Percentiles rank a stretch among this genome's conserved stretches.
Conservation (phyloP, 2,797 vertebrate species). For the Cyprinella venusta region DNA sequence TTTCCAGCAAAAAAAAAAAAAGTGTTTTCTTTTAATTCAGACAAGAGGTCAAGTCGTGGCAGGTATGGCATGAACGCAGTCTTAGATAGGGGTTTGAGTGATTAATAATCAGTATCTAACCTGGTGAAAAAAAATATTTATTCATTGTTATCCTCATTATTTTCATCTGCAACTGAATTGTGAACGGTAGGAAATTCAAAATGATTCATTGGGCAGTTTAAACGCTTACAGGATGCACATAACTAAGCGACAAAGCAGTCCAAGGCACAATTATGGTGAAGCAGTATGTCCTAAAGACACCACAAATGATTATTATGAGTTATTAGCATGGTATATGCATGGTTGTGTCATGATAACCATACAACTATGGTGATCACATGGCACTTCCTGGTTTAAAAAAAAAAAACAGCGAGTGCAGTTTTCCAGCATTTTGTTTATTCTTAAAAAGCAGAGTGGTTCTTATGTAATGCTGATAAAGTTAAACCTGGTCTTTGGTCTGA, state of each 20-base stretch:
- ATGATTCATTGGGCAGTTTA: neutral
- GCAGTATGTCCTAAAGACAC: neutral
- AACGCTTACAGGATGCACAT: neutral
- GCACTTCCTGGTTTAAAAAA: neutral
- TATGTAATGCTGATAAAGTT: constrained; percentile 49
- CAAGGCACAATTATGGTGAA: neutral
- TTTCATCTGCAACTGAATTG: neutral
- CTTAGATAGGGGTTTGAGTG: neutral
- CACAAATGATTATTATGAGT: neutral
- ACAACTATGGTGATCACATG: neutral
- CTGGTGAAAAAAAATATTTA: neutral
- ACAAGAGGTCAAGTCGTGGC: neutral
- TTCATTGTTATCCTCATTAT: neutral
- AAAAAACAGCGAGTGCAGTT: neutral
- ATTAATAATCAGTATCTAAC: neutral
- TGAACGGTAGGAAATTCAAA: neutral
- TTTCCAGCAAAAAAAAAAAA: neutral
- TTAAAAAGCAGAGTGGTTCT: constrained; percentile 18
- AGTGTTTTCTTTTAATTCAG: neutral
- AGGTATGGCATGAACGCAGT: neutral
- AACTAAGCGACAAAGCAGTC: neutral
- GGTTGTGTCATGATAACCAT: neutral
- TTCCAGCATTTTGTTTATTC: neutral
- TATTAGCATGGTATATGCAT: neutral
- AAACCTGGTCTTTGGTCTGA: constrained; percentile 38